Percentiles rank a stretch among this genome's conserved stretches.
Conservation (phyloP, 2,113 vertebrate genomes). For the Equus przewalskii region DNA sequence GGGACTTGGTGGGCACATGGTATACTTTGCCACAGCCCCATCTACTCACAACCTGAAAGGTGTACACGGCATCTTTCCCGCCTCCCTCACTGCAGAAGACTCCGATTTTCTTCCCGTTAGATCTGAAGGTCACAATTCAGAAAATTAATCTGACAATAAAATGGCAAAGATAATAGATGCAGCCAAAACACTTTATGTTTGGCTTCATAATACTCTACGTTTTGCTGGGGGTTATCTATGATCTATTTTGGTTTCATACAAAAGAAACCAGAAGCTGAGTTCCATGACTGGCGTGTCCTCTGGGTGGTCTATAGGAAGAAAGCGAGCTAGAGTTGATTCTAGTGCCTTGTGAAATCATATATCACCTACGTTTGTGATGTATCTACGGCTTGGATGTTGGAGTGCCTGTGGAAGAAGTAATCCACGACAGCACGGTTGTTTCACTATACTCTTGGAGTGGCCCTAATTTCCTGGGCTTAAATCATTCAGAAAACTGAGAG, state of each 20-base stretch:
- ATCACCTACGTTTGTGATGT: neutral
- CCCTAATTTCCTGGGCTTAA: neutral
- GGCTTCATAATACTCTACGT: neutral
- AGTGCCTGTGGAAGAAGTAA: neutral
- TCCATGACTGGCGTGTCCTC: neutral
- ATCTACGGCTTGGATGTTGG: neutral
- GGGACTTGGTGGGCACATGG: neutral
- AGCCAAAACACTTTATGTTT: neutral
- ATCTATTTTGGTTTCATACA: neutral
- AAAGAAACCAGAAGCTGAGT: neutral
- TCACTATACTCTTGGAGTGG: neutral
- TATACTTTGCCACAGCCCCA: neutral
- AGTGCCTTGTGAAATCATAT: neutral
- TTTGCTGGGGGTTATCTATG: neutral
- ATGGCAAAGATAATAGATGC: neutral
- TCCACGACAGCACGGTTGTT: neutral
- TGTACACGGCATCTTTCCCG: neutral
- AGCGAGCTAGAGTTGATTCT: neutral
- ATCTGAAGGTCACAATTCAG: neutral
- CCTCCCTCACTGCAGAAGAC: neutral
- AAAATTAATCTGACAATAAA: constrained; percentile 38
- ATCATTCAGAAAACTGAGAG: neutral
- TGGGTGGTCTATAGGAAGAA: neutral
- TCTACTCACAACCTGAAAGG: neutral
- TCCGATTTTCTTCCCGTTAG: neutral